These are phyloP conservation scores for Tryphoninae sp. DNA, from an alignment of 2,888 invertebrate genomes.

Conservation along the genomic window DNA sequence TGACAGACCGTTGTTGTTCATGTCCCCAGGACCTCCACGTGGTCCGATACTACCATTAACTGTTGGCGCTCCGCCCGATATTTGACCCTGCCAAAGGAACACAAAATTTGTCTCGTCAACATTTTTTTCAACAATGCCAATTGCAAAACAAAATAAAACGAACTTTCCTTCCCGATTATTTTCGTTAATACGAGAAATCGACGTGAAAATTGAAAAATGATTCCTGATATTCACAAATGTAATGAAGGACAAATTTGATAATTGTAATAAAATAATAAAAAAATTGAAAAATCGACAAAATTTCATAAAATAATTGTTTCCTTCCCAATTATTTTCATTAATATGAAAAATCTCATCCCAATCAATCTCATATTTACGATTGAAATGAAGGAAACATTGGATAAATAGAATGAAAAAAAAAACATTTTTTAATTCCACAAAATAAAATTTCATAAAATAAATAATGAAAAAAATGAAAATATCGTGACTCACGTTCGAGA, in stretches of 20 bases:
- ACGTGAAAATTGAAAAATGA: no score
- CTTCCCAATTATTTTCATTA: no score
- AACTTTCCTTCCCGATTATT: no score
- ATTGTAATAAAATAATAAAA: background rate
- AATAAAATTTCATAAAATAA: background rate
- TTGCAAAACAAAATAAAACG: background rate
- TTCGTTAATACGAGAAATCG: background rate
- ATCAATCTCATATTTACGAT: no score
- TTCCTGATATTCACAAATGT: no score
- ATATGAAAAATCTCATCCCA: no score
- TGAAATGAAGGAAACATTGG: no score
- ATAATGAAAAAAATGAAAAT: background rate
- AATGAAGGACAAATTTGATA: background rate
- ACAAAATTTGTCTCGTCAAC: background rate
- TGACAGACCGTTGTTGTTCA: conserved; percentile 80
- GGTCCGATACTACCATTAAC: conserved; percentile 76
- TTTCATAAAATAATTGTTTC: background rate
- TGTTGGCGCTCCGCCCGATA: conserved; percentile 76
- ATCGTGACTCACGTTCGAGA: conserved; percentile 77
- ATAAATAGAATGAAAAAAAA: no score
- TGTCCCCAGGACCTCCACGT: conserved; percentile 78
- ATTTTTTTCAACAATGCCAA: background rate
- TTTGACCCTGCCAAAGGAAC: conserved; percentile 75
- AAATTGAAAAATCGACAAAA: background rate
- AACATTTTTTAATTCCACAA: no score